phyloP scores from a whole-genome alignment of 2,888 invertebrate genomes.

The Liopterus haemorrhoidalis region DNA sequence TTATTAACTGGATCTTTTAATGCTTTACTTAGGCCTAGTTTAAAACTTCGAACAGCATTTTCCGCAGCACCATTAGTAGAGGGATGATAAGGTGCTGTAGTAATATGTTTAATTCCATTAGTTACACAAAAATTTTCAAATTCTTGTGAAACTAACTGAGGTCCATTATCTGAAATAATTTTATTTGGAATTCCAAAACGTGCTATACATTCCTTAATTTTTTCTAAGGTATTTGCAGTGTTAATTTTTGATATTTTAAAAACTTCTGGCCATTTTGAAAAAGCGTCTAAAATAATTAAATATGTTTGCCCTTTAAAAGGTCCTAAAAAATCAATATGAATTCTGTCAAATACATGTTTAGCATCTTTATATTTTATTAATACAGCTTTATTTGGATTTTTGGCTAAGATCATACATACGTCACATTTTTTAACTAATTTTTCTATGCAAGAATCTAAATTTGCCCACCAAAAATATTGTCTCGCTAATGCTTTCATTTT shows the following conservation, averaged over 20 bases:
- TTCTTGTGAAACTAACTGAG: conserved; percentile 25
- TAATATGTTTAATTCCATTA: too few species aligned
- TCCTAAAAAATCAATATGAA: conserved; percentile 27
- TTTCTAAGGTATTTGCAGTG: conserved; percentile 17
- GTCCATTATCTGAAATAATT: conserved; percentile 33
- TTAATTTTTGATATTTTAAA: conserved; percentile 23
- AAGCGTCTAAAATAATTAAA: conserved; percentile 22
- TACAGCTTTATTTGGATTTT: too few species aligned
- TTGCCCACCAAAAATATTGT: too few species aligned
- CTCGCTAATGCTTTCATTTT: too few species aligned
- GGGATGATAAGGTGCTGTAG: conserved; percentile 8
- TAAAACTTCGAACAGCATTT: conserved; percentile 8
- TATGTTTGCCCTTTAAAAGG: conserved; percentile 24
- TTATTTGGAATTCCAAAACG: conserved; percentile 30
- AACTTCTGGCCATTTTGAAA: conserved; percentile 28
- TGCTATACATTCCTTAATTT: conserved; percentile 21
- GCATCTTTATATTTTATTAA: conserved; percentile 26
- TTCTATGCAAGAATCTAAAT: too few species aligned
- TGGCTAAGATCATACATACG: too few species aligned
- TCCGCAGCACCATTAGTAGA: conserved; percentile 13
- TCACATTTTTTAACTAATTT: too few species aligned
- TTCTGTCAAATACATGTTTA: conserved; percentile 23
- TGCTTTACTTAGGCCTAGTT: conserved; percentile 2
- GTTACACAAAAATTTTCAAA: too few species aligned
- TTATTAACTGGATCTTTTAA: neutral